Evolutionary conservation across 2,113 vertebrate species (phyloP), one percentile per base, ranked within the genome.

Genomic region (Oreochromis tanganicae): DNA sequence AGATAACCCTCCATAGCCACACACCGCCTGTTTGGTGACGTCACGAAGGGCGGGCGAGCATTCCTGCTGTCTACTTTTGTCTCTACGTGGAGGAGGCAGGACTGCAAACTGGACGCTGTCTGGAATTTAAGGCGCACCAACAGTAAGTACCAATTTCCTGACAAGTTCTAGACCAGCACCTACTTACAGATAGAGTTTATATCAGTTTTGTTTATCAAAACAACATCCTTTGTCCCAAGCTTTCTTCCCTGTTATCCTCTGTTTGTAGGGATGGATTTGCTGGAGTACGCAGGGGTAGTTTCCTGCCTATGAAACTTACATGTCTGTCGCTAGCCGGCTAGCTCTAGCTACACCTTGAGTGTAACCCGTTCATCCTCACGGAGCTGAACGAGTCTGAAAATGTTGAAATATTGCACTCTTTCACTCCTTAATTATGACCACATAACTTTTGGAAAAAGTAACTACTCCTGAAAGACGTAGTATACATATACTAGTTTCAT

Each of bases 1-100:
- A 0, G 24, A 7, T 13, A 1, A 27, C 4, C 2, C 52, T 83
- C 90, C 85, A 61, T 78, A 78, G 0, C 12, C 1, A 0, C 17
- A 0, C 13, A 1, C 21, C 21, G 85, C 48, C 86, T 80, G 34
- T 32, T 36, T 1, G 36, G 87, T 93, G 90, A 92, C 93, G 89
- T 94, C 92, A 79, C 29, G 17, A 32, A 7, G 94, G 95, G 95
- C 93, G 94, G 90, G 86, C 57, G 5, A 75, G 75, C 88, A 93
- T 94, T 95, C 92, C 92, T 38, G 57, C 85, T 3, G 81, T 88
- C 87, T 92, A 92, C 91, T 94, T 95, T 90, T 93, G 93, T 92
- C 90, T 86, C 88, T 89, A 94, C 93, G 94, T 95, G 95, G 93
- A 95, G 88, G 89, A 95, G 89, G 87, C 90, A 92, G 92, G 86